Evolutionary conservation across 1,140 invertebrate species (phyloP), one percentile per base, ranked within the genome.

Genomic region (Manduca sexta): DNA sequence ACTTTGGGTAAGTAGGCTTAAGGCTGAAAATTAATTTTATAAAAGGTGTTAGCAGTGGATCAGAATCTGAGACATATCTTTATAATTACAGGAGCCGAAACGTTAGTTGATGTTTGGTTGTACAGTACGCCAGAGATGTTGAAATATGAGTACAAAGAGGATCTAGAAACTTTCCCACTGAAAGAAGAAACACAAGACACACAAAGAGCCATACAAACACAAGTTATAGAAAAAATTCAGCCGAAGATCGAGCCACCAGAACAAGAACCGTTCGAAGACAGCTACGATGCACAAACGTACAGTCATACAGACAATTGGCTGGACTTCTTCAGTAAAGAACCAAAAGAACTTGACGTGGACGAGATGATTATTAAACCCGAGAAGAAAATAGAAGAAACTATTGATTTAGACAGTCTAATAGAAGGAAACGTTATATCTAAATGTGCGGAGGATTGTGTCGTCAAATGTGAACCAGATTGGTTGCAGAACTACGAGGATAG

Each of bases 41-140:
- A n/a, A 34, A 4, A 10, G 11, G 33, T 3, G 11, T 11, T n/a
- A 2, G 33, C n/a, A 34, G 35, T 11, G 18, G n/a, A 11, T n/a
- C n/a, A n/a, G n/a, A n/a, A 13, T 13, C 14, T 12, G n/a, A 30
- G 38, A 14, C 10, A 15, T 37, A 21, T 7, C 31, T 35, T 35
- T 40, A 7, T 39, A 16, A 0, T 83, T 86, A 31, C 62, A 91
- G 92, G 93, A 31, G 90, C 92, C 6, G 94, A 96, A 86, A 95
- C 93, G 6, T 77, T 92, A 14, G 87, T 92, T 1, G 91, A 94
- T 53, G 84, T 93, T 18, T 93, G 91, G 89, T 70, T 94, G 6
- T 88, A 90, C 52, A 80, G 86, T 13, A 83, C 87, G 15, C 70
- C 67, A 26, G 78, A 83, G 38, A 86, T 86, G 84, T 38, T 83